These are phyloP conservation scores for Brachionichthys hirsutus DNA, from an alignment of 2,113 vertebrate species.

Conservation along the genomic window DNA sequence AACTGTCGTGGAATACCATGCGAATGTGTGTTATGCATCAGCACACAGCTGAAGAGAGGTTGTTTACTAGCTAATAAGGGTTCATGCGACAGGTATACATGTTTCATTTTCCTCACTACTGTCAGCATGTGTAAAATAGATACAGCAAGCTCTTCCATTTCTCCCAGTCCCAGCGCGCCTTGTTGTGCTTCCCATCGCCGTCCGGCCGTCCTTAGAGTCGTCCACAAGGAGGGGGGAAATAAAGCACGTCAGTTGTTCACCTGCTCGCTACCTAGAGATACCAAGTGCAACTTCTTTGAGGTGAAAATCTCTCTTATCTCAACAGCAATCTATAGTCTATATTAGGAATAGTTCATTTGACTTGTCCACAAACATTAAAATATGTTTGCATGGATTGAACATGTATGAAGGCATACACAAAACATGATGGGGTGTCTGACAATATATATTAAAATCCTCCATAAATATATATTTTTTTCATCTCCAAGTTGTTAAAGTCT, in stretches of 20 bases:
- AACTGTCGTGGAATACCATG: not conserved
- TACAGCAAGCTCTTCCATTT: conserved; percentile 13
- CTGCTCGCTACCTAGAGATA: conserved; percentile 84
- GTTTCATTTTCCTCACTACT: conserved; percentile 32
- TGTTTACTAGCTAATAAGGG: conserved; percentile 41
- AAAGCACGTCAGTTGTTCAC: conserved; percentile 88
- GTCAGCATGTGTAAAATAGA: conserved; percentile 45
- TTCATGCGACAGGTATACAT: conserved; percentile 37
- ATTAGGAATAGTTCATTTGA: not conserved
- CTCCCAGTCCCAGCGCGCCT: conserved; percentile 57
- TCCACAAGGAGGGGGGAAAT: conserved; percentile 88
- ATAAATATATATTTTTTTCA: too few species aligned
- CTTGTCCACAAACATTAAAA: not conserved
- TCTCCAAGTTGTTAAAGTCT: too few species aligned
- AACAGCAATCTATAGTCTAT: too few species aligned
- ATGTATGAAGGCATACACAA: too few species aligned
- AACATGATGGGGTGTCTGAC: too few species aligned
- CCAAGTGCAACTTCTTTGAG: conserved; percentile 86
- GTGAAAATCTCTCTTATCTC: conserved; percentile 67
- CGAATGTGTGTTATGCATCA: conserved; percentile 24
- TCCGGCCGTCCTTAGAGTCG: conserved; percentile 80
- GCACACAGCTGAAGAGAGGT: conserved; percentile 1
- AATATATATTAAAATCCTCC: too few species aligned
- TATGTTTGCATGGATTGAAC: too few species aligned
- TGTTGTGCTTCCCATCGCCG: conserved; percentile 80